Base-by-base conservation (phyloP, 2,888 invertebrate genomes). In the Halictus ligatus region DNA sequence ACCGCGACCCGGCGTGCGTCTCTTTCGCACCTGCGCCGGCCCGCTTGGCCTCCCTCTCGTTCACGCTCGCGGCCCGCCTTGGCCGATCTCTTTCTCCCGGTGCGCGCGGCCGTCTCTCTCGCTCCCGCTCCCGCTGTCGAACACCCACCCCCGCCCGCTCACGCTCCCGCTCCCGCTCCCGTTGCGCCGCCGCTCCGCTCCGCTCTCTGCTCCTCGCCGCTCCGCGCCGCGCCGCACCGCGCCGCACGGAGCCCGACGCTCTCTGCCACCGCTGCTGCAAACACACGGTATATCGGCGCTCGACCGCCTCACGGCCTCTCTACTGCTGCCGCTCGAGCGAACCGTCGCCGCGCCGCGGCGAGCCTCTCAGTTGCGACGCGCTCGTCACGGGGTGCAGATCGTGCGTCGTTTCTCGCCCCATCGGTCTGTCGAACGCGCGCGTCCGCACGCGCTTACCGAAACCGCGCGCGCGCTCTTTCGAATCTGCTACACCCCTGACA, bases 281-380 rank as follows among this genome's bases (percentile, higher is more conserved):
- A 67, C 81, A 75, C 81, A 85, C 84, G 78, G 86, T 86, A 86
- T 58, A 71, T 83, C 86, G 87, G 83, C 84, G 84, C 84, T 81
- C 79, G 80, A 83, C 86, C 89, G 81, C 88, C 92, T 82, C 92
- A 87, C 88, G 89, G 84, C 79, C 88, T 89, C 90, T 89, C 93
- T 80, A 82, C 88, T 83, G 90, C 89, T 90, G 90, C 89, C 89
- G 91, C 80, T 84, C 89, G 89, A 88, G 87, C 81, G 90, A 92
- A 92, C 94, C 94, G 92, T 92, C 92, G 92, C 85, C 85, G 92
- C 92, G 92, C 71, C 92, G 92, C 92, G 92, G 92, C 94, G 91
- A 92, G 94, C 87, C 93, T 94, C 91, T 95, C 95, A 95, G 94
- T 95, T 93, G 95, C 95, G 93, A 95, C 95, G 94, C 95, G 95